These are phyloP conservation scores for Orius laevigatus DNA, from an alignment of 1,140 invertebrate species.

Conservation along the genomic window DNA sequence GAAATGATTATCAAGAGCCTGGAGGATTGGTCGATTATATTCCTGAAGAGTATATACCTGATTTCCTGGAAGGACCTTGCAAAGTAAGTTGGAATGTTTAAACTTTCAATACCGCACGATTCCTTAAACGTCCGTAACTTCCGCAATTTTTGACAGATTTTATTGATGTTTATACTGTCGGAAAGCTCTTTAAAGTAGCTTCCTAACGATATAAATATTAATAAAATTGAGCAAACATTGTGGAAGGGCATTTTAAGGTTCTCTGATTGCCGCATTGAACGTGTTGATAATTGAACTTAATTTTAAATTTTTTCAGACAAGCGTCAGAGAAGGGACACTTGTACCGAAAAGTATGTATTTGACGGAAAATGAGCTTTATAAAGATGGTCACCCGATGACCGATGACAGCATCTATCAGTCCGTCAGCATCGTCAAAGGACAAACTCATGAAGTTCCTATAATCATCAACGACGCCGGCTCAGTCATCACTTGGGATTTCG, in stretches of 20 bases:
- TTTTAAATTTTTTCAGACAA: constrained; percentile 38
- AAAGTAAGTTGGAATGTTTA: constrained; percentile 40
- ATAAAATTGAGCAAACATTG: too few species aligned
- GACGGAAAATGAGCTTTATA: constrained; percentile 45
- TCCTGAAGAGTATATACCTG: constrained; percentile 68
- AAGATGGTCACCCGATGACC: constrained; percentile 35
- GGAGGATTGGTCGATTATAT: constrained; percentile 79
- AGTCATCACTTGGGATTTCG: constrained; percentile 94
- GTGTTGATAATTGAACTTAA: neutral
- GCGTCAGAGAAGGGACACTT: constrained; percentile 68
- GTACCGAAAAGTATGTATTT: constrained; percentile 81
- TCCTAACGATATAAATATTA: too few species aligned
- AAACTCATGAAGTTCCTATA: constrained; percentile 70
- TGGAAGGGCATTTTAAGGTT: neutral
- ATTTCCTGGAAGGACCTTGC: constrained; percentile 78
- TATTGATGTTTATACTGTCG: too few species aligned
- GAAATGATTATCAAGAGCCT: constrained; percentile 58
- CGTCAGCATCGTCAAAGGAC: constrained; percentile 46
- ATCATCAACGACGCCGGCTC: constrained; percentile 67
- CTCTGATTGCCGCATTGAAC: neutral
- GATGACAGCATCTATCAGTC: constrained; percentile 57
- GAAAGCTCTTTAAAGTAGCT: too few species aligned
- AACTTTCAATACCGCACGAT: neutral
- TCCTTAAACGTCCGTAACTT: too few species aligned
- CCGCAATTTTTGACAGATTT: too few species aligned